Conservation (phyloP, 2,797 vertebrate species). For the Myotis planiceps region DNA sequence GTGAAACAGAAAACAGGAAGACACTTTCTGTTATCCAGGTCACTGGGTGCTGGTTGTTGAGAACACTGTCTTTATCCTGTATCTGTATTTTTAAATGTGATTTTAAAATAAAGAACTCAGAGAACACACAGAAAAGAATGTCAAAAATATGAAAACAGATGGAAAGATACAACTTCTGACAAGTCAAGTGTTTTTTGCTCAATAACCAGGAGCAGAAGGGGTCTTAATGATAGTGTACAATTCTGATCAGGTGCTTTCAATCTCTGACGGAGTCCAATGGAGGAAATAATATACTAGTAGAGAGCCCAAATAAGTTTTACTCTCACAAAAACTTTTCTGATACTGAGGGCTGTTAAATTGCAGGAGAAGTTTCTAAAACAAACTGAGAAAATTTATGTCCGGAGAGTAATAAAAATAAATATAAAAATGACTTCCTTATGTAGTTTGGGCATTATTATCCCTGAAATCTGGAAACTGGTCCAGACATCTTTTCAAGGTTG, state of each 20-base stretch:
- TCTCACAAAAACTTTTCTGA: background rate
- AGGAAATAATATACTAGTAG: background rate
- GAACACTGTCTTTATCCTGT: background rate
- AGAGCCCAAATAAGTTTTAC: background rate
- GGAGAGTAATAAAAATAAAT: constrained; percentile 1
- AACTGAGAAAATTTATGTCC: background rate
- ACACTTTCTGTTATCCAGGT: background rate
- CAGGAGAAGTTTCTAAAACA: background rate
- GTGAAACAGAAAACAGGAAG: background rate
- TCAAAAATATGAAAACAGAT: background rate
- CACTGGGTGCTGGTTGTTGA: background rate
- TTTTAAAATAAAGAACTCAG: constrained; percentile 22
- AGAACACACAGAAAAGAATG: background rate
- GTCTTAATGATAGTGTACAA: background rate
- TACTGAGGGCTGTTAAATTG: background rate
- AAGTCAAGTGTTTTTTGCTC: background rate
- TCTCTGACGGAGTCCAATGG: background rate
- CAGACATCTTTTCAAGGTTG: background rate
- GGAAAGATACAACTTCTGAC: background rate
- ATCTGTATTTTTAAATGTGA: background rate
- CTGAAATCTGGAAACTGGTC: background rate
- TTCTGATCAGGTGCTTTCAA: background rate
- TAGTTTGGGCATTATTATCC: background rate
- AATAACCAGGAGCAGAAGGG: background rate
- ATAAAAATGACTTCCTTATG: background rate